These are phyloP conservation scores for Atherix ibis DNA, from an alignment of 2,888 invertebrate genomes.

Conservation along the genomic window DNA sequence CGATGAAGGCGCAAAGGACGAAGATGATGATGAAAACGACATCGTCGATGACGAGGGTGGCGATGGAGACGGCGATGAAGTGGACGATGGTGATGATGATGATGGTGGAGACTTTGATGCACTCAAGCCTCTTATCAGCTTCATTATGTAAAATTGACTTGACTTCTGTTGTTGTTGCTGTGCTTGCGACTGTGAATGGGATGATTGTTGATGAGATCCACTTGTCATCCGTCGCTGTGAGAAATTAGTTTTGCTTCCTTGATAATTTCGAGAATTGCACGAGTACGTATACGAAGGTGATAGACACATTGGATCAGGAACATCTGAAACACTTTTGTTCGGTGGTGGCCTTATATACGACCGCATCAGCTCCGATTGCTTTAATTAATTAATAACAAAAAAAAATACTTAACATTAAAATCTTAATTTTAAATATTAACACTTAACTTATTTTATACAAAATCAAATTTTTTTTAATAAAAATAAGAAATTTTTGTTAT, in stretches of 20 bases:
- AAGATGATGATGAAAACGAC: conserved; percentile 1
- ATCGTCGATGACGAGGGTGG: neutral
- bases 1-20: neutral
- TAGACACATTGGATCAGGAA: conserved; percentile 38
- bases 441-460: too few species aligned
- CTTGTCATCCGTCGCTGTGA: too few species aligned
- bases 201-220: conserved; percentile 21
- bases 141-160: too few species aligned
- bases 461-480: neutral
- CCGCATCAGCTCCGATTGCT: conserved; percentile 53
- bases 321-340: conserved; percentile 51
- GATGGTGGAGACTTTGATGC: conserved; percentile 7
- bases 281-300: conserved; percentile 13
- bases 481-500: neutral
- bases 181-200: conserved; percentile 17
- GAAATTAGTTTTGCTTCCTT: too few species aligned
- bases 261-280: too few species aligned
- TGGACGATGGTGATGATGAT: conserved; percentile 12
- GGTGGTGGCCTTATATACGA: conserved; percentile 49
- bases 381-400: conserved; percentile 17
- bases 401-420: conserved; percentile 2
- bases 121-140: too few species aligned
- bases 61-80: conserved; percentile 8
- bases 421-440: too few species aligned
- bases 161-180: too few species aligned